Evolutionary conservation across 2,797 vertebrate species (phyloP).

Genomic region (Gymnothorax javanicus): DNA sequence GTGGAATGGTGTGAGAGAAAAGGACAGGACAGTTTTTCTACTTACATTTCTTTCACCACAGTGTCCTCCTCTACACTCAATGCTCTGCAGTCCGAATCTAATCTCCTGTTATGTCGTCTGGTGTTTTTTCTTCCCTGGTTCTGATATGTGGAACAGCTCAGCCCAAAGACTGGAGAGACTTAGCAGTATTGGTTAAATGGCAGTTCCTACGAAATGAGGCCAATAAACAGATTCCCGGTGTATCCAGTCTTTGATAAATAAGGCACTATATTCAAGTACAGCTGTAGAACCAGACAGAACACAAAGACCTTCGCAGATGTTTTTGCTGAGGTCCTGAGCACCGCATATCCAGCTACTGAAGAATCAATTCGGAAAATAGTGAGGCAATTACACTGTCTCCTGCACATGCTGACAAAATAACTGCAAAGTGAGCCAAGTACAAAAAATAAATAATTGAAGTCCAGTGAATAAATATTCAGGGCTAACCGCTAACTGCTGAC

Average conservation of each 20-base stretch:
- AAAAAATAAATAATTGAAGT: constrained; percentile 46
- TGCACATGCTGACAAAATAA: constrained; percentile 30
- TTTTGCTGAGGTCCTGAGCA: constrained; percentile 29
- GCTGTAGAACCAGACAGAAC: constrained; percentile 21
- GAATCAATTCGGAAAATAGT: constrained; percentile 76
- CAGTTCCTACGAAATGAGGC: neutral
- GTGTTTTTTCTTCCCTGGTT: too few species aligned
- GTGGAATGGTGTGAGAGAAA: constrained; percentile 65
- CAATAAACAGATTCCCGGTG: constrained; percentile 28
- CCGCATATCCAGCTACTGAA: constrained; percentile 52
- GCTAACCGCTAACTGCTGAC: constrained; percentile 41
- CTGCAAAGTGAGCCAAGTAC: constrained; percentile 25
- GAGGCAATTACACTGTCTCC: constrained; percentile 66
- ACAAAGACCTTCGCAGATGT: neutral
- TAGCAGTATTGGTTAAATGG: neutral
- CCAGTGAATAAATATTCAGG: constrained; percentile 16
- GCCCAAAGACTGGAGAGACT: neutral
- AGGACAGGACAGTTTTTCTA: constrained; percentile 68
- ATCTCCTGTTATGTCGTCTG: neutral
- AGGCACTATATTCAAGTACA: constrained; percentile 19
- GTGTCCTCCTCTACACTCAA: constrained; percentile 62
- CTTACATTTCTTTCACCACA: constrained; percentile 70
- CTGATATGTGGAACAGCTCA: neutral
- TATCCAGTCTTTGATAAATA: constrained; percentile 15
- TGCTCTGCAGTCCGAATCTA: constrained; percentile 30